Conservation (phyloP, 2,113 vertebrate genomes). For the Chamaea fasciata region DNA sequence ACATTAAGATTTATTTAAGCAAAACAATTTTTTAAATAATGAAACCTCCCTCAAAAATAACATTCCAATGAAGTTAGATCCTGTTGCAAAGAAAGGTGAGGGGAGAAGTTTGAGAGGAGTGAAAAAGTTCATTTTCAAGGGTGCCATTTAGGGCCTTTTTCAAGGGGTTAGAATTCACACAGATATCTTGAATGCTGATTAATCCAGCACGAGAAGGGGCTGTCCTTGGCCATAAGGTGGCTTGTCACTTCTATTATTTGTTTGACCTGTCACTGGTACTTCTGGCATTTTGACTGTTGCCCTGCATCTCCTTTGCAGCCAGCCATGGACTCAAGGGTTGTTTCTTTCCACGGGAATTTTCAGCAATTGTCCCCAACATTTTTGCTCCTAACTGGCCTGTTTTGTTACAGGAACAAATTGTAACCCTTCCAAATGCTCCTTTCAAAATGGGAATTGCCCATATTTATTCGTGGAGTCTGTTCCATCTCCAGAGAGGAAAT, state of each 20-base stretch:
- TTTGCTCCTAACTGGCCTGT: neutral
- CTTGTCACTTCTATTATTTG: neutral
- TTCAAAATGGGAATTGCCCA: neutral
- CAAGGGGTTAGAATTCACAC: neutral
- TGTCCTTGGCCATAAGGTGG: neutral
- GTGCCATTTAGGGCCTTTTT: neutral
- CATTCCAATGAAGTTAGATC: neutral
- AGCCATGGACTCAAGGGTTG: neutral
- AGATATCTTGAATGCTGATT: neutral
- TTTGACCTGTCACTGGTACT: neutral
- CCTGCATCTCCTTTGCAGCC: neutral
- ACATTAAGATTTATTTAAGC: neutral
- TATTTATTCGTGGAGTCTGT: neutral
- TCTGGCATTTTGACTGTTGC: neutral
- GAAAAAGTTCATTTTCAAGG: neutral
- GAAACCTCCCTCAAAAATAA: accelerated
- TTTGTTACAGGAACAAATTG: neutral
- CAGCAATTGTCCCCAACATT: neutral
- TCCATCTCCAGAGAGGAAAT: neutral
- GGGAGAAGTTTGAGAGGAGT: neutral
- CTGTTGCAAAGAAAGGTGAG: neutral
- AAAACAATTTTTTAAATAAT: neutral
- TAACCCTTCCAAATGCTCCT: neutral
- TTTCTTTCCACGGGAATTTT: neutral
- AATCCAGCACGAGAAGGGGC: neutral